phyloP scores from a whole-genome alignment of 2,888 invertebrate genomes.

The Girardia tigrina region DNA sequence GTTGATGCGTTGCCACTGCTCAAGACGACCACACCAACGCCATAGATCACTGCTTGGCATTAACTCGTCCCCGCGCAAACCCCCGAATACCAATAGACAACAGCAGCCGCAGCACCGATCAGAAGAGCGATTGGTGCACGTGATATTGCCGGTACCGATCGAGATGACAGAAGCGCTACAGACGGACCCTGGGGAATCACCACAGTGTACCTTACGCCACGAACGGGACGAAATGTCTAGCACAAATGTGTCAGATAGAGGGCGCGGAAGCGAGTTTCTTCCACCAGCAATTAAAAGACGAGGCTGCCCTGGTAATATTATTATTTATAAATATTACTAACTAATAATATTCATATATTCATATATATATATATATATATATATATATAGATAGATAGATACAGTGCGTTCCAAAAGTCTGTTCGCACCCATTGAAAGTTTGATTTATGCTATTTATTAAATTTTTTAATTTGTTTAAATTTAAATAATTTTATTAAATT shows the following conservation, averaged over 20 bases:
- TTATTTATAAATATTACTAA: no score
- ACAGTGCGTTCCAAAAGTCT: no score
- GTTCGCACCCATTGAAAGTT: no score
- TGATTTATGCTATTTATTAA: no score
- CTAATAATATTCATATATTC: no score
- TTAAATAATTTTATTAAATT: no score
- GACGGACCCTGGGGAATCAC: neutral
- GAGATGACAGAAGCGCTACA: neutral
- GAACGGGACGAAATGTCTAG: neutral
- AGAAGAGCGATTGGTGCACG: neutral
- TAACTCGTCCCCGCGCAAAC: neutral
- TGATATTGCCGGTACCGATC: neutral
- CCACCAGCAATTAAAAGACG: conserved; percentile 9
- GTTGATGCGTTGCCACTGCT: neutral
- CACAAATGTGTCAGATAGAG: neutral
- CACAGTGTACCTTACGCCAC: neutral
- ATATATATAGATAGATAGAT: no score
- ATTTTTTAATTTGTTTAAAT: no score
- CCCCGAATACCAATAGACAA: neutral
- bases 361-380: no score
- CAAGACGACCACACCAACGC: conserved; percentile 20
- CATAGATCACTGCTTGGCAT: neutral
- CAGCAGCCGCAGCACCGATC: neutral
- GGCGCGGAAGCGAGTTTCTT: neutral
- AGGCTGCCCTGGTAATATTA: neutral